These are phyloP conservation scores for Nautilus pompilius DNA, from an alignment of 1,140 invertebrate genomes.

Conservation along the genomic window DNA sequence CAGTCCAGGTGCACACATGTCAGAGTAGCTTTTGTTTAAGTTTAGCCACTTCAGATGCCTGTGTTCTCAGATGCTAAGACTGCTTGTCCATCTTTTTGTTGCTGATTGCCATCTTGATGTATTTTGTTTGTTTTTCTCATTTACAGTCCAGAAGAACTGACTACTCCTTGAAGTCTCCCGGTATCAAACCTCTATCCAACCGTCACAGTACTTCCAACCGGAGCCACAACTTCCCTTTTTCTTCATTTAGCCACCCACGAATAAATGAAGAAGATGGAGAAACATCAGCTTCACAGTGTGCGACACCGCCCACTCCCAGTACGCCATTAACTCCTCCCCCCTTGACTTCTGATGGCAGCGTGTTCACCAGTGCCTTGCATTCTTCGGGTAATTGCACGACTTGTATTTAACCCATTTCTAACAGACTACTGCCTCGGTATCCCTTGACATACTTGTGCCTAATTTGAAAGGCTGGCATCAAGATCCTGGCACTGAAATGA, in stretches of 20 bases:
- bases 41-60: no score
- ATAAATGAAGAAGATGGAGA: slow-evolving; percentile 31
- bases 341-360: no score
- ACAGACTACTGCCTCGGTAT: no score
- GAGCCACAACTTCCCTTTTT: slow-evolving; percentile 46
- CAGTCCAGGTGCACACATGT: no score
- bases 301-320: slow-evolving; percentile 41
- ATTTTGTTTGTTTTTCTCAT: slow-evolving; percentile 18
- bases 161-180: slow-evolving; percentile 81
- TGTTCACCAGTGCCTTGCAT: no score
- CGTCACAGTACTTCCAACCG: slow-evolving; percentile 53
- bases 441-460: no score
- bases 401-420: no score
- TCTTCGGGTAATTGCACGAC: no score
- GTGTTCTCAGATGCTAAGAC: background rate
- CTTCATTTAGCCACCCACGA: slow-evolving; percentile 26
- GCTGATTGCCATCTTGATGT: slow-evolving; percentile 6
- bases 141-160: slow-evolving; percentile 77
- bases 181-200: slow-evolving; percentile 71
- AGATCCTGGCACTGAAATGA: no score
- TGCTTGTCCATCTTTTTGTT: background rate
- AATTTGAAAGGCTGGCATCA: no score
- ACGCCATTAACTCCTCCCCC: slow-evolving; percentile 40
- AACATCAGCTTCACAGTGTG: slow-evolving; percentile 18
- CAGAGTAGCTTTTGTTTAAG: no score